Base-by-base conservation (phyloP, 2,797 vertebrate species). In the Pseudotriccus pelzelni region DNA sequence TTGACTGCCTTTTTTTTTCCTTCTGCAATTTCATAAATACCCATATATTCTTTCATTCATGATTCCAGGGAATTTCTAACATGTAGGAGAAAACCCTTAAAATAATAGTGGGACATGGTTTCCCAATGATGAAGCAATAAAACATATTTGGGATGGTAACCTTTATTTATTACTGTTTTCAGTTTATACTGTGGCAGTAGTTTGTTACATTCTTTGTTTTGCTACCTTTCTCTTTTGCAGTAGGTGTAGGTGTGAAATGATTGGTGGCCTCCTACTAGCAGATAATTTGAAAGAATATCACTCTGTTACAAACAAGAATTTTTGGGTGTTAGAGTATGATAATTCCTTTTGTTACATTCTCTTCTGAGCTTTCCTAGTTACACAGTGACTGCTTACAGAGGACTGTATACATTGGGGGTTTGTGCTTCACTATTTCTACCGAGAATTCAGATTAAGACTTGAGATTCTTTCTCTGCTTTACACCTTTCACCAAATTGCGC, bases 371-470 rank as follows among this genome's bases (percentile, higher is more conserved):
- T 53, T 72, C 32, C 10, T 55, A 37, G 11, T 37, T 68, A 30
- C 25, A 21, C 7, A 47, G 9, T 63, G 44, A 34, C 14, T 62
- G 6, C 5, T 72, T 88, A 56, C 1, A 2, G 16, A 69, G 25
- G 10, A 36, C 17, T 58, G 3, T 46, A 24, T 37, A 12, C 1
- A 0, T 5, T 53, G 22, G 7, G 21, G 4, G 0, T 15, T 66
- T 81, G 7, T 18, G 17, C 73, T 43, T 58, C 74, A 11, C 4
- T 52, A 2, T 83, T 85, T 64, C 28, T 56, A 21, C 19, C n/a
- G 7, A 68, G 25, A 75, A 68, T 84, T 87, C 84, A 34, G 8
- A 16, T 34, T 68, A 52, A 34, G 67, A 75, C 47, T 63, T 89
- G 25, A 56, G 41, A 60, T 7, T 55, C 23, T 58, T 27, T 32